phyloP scores from a whole-genome alignment of 2,888 invertebrate genomes.

The Pasiphila rectangulata region DNA sequence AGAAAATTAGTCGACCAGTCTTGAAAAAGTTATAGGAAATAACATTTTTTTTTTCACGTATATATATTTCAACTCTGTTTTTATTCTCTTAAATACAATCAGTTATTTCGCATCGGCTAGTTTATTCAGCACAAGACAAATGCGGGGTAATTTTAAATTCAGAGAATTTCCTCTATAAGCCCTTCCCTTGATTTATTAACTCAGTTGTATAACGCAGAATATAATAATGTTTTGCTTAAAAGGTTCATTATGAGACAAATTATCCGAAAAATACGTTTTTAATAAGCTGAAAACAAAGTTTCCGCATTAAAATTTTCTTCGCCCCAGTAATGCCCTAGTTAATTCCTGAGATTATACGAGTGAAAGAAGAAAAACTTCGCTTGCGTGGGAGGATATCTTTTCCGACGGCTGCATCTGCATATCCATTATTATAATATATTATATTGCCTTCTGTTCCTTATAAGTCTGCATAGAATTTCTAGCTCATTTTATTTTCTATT shows the following conservation, averaged over 20 bases:
- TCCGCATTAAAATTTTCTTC: conserved; percentile 50
- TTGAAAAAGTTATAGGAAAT: conserved; percentile 28
- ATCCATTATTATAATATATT: conserved; percentile 16
- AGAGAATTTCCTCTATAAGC: too few relatives aligned
- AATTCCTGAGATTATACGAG: conserved; percentile 51
- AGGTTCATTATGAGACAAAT: conserved; percentile 4
- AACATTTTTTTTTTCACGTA: conserved; percentile 4
- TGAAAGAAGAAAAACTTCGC: conserved; percentile 47
- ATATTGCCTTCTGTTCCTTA: conserved; percentile 11
- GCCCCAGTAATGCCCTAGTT: conserved; percentile 46
- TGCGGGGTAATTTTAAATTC: neutral
- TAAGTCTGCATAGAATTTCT: neutral
- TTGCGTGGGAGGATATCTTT: conserved; percentile 33
- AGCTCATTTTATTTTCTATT: too few relatives aligned
- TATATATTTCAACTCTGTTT: neutral
- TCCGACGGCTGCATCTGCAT: conserved; percentile 28
- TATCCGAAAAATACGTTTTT: conserved; percentile 41
- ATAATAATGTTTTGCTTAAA: neutral
- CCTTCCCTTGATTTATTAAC: too few relatives aligned
- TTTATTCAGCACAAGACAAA: neutral
- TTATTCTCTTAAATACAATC: conserved; percentile 4
- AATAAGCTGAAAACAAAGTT: conserved; percentile 56
- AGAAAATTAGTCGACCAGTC: conserved; percentile 27
- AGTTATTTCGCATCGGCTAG: neutral
- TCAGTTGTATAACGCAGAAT: too few relatives aligned